A percentile compares a stretch with the other conserved stretches of the same genome.
phyloP scores from a whole-genome alignment of 2,113 vertebrate species.

The Saccopteryx leptura region DNA sequence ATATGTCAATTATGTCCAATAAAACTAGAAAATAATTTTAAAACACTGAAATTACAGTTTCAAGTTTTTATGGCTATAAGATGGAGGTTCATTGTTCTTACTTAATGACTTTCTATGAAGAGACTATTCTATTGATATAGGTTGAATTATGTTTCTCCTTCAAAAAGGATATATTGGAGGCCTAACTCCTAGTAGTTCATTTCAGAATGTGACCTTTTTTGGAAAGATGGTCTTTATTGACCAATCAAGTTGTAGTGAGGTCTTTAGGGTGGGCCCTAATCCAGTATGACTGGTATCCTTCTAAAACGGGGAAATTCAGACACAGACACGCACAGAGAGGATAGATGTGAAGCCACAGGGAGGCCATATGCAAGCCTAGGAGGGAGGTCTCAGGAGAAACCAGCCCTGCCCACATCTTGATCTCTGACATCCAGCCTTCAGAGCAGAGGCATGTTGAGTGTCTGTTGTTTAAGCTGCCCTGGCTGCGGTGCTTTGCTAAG shows the following conservation, averaged over 20 bases:
- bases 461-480: rapidly evolving
- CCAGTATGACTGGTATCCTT: background rate
- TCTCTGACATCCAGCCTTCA: background rate
- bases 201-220: background rate
- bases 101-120: background rate
- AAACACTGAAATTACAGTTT: background rate
- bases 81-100: background rate
- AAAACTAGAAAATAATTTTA: background rate
- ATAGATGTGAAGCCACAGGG: rapidly evolving
- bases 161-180: background rate
- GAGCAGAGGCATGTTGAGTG: background rate
- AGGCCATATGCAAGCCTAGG: background rate
- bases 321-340: too few relatives aligned
- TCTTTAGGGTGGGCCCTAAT: background rate
- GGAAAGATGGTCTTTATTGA: background rate
- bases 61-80: background rate
- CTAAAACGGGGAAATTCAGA: background rate
- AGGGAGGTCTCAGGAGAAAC: background rate
- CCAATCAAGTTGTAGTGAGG: background rate
- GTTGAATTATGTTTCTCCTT: background rate
- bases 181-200: background rate
- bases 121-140: background rate
- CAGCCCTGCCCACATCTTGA: too few relatives aligned
- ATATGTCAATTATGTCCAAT: background rate
- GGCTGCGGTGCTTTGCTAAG: background rate